phyloP scores from a whole-genome alignment of 2,888 invertebrate species.

The Eristalinus sepulchralis region DNA sequence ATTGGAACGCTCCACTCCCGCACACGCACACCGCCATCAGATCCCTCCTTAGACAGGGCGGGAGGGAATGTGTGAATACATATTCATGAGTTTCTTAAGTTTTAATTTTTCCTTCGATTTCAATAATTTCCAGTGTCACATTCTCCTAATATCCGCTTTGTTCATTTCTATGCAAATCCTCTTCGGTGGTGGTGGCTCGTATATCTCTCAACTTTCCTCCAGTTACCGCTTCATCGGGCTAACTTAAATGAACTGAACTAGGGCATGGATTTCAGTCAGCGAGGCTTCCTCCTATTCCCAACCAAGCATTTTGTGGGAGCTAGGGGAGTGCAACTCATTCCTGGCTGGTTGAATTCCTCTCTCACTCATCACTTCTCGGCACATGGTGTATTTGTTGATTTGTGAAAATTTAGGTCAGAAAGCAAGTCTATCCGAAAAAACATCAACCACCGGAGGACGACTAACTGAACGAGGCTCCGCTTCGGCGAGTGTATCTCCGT shows the following conservation, averaged over 20 bases:
- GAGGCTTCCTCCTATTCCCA: conserved; percentile 6
- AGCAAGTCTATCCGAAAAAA: conserved; percentile 25
- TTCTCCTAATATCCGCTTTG: conserved; percentile 18
- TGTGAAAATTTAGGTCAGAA: conserved; percentile 50
- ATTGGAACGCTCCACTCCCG: neutral
- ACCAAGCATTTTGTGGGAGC: conserved; percentile 1
- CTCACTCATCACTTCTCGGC: neutral
- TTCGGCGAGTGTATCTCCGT: neutral
- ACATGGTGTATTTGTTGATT: conserved; percentile 27
- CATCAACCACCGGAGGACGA: conserved; percentile 9
- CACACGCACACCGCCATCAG: neutral
- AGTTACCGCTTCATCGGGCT: conserved; percentile 44
- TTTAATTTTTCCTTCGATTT: conserved; percentile 51
- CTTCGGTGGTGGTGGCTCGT: conserved; percentile 3
- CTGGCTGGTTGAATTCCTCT: neutral
- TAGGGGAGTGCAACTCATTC: neutral
- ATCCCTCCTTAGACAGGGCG: conserved; percentile 49
- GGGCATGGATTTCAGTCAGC: conserved; percentile 36
- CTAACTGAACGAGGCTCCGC: neutral
- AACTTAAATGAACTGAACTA: conserved; percentile 61
- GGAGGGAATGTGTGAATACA: conserved; percentile 33
- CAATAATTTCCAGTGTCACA: conserved; percentile 52
- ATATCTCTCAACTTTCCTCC: neutral
- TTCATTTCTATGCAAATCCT: conserved; percentile 49
- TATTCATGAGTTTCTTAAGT: conserved; percentile 60